These are phyloP conservation scores for Silurus aristotelis DNA, from an alignment of 2,797 vertebrate species.

Conservation along the genomic window DNA sequence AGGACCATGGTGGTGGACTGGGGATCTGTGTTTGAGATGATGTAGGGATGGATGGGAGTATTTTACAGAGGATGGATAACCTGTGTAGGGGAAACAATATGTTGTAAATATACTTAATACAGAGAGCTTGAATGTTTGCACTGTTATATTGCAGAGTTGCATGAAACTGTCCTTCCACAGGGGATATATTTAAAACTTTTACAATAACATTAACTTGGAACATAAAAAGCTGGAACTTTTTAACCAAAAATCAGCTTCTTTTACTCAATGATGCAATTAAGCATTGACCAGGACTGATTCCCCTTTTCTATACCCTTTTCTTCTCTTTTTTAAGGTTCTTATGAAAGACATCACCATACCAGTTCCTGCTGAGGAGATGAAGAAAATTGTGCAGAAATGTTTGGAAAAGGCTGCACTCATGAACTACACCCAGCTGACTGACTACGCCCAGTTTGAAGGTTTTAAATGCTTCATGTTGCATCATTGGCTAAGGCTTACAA, in stretches of 20 bases:
- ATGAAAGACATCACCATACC: conserved; percentile 97
- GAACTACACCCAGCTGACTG: conserved; percentile 94
- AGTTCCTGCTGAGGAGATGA: conserved; percentile 90
- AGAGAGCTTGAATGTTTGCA: background rate
- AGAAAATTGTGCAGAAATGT: conserved; percentile 88
- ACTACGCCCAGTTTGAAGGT: conserved; percentile 94
- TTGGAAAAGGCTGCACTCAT: conserved; percentile 91
- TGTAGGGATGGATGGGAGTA: background rate
- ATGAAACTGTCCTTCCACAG: background rate
- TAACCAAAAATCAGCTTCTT: background rate
- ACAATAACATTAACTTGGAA: background rate
- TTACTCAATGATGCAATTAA: background rate
- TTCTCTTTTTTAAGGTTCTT: conserved; percentile 77
- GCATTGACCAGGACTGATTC: background rate
- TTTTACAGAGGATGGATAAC: background rate
- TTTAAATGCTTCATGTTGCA: conserved; percentile 10
- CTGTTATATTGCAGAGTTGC: no score
- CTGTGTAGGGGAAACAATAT: background rate
- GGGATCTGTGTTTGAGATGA: conserved; percentile 13
- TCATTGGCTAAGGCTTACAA: background rate
- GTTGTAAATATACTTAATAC: background rate
- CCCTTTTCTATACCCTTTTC: background rate
- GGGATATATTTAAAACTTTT: background rate
- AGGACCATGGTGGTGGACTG: background rate
- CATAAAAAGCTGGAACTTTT: background rate